Evolutionary conservation across 1,140 invertebrate genomes (phyloP), one percentile per base, ranked within the genome.

Genomic region (Plutomurus gul): DNA sequence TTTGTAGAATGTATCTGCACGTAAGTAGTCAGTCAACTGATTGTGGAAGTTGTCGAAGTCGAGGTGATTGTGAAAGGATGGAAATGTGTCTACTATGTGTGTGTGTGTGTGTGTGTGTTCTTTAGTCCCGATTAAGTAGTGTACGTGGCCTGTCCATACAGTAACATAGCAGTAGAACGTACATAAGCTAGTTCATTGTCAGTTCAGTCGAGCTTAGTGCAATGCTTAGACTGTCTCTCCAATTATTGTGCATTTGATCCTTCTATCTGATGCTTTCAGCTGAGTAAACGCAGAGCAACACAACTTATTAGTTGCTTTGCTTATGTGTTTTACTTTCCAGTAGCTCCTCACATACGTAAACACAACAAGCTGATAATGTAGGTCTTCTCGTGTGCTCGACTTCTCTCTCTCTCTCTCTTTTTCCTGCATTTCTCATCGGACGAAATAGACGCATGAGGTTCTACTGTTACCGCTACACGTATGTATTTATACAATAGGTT

Each of bases 161-260:
- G n/a, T n/a, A n/a, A n/a, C n/a, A n/a, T n/a, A n/a, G n/a, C n/a
- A n/a, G 18, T 22, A 22, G 47, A 51, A 18, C 20, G 47, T 22
- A 51, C 20, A 51, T 51, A 51, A 51, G 25, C 47, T 51, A 22
- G 18, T 25, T 0, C 25, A 11, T 22, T 51, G 25, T 51, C 25
- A 51, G 47, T 25, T 16, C 10, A 10, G 46, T 25, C 18, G 6
- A 51, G 18, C 25, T 51, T 51, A 25, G 47, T 51, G 20, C 13
- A 47, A 47, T 47, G 20, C 22, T 27, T 27, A 27, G 56, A 65
- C 27, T 30, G 56, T 65, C 56, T 65, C 27, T 65, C 43, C 27
- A 75, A 75, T 75, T 47, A 75, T 47, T 56, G 75, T 76, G 51
- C 75, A 76, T 76, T 76, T 76, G 75, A 76, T 76, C 75, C 47